Evolutionary conservation across 1,140 invertebrate species (phyloP).

Genomic region (Drosophila obscura): DNA sequence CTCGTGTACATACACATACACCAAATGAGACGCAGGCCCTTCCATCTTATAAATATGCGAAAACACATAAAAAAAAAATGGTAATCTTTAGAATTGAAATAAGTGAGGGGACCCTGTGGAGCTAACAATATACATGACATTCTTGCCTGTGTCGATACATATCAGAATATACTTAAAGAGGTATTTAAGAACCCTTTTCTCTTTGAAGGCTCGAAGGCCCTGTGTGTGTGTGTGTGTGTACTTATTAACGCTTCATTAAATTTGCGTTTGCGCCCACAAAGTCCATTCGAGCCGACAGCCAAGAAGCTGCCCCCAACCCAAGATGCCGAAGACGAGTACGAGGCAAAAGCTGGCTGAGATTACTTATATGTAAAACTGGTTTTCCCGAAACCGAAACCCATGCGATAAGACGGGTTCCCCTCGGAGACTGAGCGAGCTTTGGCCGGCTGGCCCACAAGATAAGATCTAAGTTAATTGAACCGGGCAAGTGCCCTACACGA

Average conservation of each 20-base stretch:
- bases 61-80: conserved; percentile 14
- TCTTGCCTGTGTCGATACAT: conserved; percentile 53
- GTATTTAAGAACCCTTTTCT: conserved; percentile 57
- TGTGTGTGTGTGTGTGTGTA: conserved; percentile 40
- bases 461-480: conserved; percentile 76
- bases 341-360: conserved; percentile 19
- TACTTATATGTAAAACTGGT: conserved; percentile 62
- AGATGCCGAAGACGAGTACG: conserved; percentile 28
- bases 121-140: conserved; percentile 42
- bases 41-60: conserved; percentile 43
- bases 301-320: conserved; percentile 11
- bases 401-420: conserved; percentile 26
- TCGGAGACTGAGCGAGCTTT: not conserved
- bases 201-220: conserved; percentile 34
- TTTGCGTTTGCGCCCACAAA: conserved; percentile 62
- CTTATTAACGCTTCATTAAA: conserved; percentile 80
- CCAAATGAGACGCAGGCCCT: conserved; percentile 23
- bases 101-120: not conserved
- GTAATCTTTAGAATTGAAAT: conserved; percentile 8
- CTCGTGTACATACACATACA: conserved; percentile 1
- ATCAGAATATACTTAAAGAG: conserved; percentile 29
- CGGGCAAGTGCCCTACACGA: conserved; percentile 58
- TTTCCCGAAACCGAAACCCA: conserved; percentile 38
- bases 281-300: conserved; percentile 62
- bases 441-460: conserved; percentile 33